A percentile compares a stretch with the other conserved stretches of the same genome.
These are phyloP conservation scores for Monochamus saltuarius DNA, from an alignment of 1,140 invertebrate genomes.

Conservation along the genomic window DNA sequence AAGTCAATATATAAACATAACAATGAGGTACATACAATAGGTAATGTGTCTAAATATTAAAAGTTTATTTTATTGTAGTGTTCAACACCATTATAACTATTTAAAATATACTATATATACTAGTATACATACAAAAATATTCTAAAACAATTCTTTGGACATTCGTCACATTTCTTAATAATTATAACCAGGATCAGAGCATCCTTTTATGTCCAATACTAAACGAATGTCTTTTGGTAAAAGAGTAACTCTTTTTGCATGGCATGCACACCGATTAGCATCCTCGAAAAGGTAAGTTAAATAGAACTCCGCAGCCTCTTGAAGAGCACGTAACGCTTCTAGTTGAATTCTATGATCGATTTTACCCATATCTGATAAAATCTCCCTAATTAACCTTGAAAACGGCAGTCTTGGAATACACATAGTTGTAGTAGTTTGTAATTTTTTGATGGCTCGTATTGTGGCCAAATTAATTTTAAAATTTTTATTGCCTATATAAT, in stretches of 20 bases:
- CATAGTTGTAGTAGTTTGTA: background rate
- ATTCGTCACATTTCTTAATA: background rate
- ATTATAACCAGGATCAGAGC: constrained; percentile 37
- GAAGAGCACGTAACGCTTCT: constrained; percentile 58
- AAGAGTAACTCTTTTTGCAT: constrained; percentile 75
- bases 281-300: constrained; percentile 77
- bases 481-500: background rate
- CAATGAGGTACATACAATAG: no score
- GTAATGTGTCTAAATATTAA: no score
- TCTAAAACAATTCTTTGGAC: background rate
- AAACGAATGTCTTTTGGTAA: constrained; percentile 65
- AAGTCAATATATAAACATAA: no score
- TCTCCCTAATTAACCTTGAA: constrained; percentile 45
- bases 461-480: background rate
- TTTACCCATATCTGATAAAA: constrained; percentile 18
- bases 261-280: constrained; percentile 66
- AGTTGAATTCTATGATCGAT: constrained; percentile 55
- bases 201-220: constrained; percentile 50
- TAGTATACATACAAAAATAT: no score
- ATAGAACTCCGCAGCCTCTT: constrained; percentile 75
- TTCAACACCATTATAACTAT: no score
- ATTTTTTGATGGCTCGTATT: background rate
- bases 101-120: no score
- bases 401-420: constrained; percentile 46
- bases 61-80: no score